These are phyloP conservation scores for Drosophila nannoptera DNA, from an alignment of 1,140 invertebrate species.

Conservation along the genomic window DNA sequence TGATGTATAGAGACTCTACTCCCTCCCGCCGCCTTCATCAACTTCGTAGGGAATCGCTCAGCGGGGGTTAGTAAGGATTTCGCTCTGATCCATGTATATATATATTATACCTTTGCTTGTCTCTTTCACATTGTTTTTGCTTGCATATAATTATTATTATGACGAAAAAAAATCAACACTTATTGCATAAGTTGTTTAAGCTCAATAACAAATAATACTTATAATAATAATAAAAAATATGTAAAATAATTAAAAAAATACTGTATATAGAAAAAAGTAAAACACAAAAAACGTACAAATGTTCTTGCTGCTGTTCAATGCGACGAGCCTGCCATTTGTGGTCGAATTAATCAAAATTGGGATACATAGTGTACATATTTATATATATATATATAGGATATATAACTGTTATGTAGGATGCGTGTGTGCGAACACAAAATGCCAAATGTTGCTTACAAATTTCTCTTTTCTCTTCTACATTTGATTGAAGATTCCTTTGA, in stretches of 20 bases:
- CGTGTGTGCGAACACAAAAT: slow-evolving; percentile 49
- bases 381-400: too few relatives aligned
- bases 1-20: not conserved
- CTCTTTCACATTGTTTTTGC: slow-evolving; percentile 14
- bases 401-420: slow-evolving; percentile 36
- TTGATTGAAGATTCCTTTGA: too few relatives aligned
- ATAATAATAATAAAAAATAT: slow-evolving; percentile 53
- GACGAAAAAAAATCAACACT: slow-evolving; percentile 74
- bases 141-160: slow-evolving; percentile 59
- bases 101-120: too few relatives aligned
- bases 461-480: slow-evolving; percentile 4
- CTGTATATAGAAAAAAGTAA: slow-evolving; percentile 45
- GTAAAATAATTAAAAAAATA: slow-evolving; percentile 45
- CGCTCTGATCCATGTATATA: slow-evolving; percentile 12
- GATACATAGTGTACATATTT: slow-evolving; percentile 11
- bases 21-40: not conserved
- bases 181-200: slow-evolving; percentile 69
- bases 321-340: slow-evolving; percentile 67
- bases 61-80: slow-evolving; percentile 41
- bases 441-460: slow-evolving; percentile 5
- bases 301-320: slow-evolving; percentile 50
- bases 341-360: slow-evolving; percentile 17
- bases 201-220: slow-evolving; percentile 74
- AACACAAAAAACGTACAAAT: slow-evolving; percentile 71
- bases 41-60: slow-evolving; percentile 8